phyloP scores from a whole-genome alignment of 64 coral and sea anemone genomes.

The Montipora sp. region DNA sequence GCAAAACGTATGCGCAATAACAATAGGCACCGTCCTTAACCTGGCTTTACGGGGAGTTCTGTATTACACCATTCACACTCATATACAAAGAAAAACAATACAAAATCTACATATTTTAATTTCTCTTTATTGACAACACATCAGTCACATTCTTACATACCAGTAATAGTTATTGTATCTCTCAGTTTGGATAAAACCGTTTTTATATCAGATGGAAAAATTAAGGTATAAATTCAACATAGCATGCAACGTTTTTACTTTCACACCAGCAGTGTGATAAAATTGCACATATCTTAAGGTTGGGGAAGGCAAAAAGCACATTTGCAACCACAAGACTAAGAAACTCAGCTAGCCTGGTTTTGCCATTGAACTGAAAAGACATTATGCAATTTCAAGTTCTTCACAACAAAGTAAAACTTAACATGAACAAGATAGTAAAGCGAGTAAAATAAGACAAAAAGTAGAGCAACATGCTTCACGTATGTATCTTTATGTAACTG shows the following conservation, averaged over 20 bases:
- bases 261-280: neutral
- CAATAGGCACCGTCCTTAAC: too few species aligned
- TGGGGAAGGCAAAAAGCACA: neutral
- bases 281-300: neutral
- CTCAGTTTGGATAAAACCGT: neutral
- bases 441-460: neutral
- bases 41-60: too few species aligned
- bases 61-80: too few species aligned
- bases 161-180: neutral
- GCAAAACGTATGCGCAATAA: too few species aligned
- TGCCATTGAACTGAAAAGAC: too few species aligned
- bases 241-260: neutral
- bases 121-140: constrained; percentile 38
- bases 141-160: constrained; percentile 4
- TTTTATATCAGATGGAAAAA: neutral
- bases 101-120: neutral
- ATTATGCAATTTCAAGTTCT: neutral
- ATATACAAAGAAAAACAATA: too few species aligned
- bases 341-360: too few species aligned
- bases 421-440: neutral
- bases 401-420: neutral
- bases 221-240: neutral
- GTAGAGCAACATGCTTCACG: neutral
- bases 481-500: neutral
- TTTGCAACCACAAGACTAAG: neutral